These are phyloP conservation scores for Prinia subflava DNA, from an alignment of 2,113 vertebrate genomes.

Conservation along the genomic window DNA sequence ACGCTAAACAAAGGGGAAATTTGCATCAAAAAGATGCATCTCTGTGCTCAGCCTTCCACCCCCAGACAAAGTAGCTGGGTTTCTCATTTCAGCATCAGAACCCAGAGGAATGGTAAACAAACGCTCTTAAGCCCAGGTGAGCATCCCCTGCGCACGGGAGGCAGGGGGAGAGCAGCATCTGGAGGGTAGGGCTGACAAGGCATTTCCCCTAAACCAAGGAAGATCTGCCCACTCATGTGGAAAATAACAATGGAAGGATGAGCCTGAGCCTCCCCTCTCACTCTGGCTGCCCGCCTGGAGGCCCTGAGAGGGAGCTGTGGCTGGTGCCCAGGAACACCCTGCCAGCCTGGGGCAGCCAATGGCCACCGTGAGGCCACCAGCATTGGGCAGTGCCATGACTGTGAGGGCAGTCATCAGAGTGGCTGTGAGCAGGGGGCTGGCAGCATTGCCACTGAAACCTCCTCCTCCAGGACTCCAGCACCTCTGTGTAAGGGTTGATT, in stretches of 20 bases:
- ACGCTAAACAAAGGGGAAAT: not conserved
- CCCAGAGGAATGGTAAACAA: not conserved
- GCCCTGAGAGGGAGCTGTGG: constrained; percentile 31
- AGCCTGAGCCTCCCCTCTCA: not conserved
- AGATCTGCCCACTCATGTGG: constrained; percentile 49
- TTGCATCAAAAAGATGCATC: constrained; percentile 42
- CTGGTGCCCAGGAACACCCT: not conserved
- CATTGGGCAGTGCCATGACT: constrained; percentile 33
- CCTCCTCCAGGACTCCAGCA: not conserved
- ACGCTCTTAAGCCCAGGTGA: not conserved
- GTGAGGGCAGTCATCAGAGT: not conserved
- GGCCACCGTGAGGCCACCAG: constrained; percentile 52
- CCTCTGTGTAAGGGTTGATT: not conserved
- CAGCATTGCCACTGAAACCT: constrained; percentile 52
- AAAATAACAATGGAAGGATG: constrained; percentile 41
- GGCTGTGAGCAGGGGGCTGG: constrained; percentile 21
- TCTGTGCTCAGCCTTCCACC: not conserved
- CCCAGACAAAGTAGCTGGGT: not conserved
- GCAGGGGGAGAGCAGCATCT: not conserved
- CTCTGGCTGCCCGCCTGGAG: not conserved
- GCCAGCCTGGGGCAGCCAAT: not conserved
- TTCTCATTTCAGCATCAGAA: constrained; percentile 23
- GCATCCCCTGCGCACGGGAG: not conserved
- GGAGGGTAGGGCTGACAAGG: constrained; percentile 30
- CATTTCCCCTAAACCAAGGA: constrained; percentile 43